These are phyloP conservation scores for Herminia tarsipennalis DNA, from an alignment of 2,888 invertebrate genomes.

Conservation along the genomic window DNA sequence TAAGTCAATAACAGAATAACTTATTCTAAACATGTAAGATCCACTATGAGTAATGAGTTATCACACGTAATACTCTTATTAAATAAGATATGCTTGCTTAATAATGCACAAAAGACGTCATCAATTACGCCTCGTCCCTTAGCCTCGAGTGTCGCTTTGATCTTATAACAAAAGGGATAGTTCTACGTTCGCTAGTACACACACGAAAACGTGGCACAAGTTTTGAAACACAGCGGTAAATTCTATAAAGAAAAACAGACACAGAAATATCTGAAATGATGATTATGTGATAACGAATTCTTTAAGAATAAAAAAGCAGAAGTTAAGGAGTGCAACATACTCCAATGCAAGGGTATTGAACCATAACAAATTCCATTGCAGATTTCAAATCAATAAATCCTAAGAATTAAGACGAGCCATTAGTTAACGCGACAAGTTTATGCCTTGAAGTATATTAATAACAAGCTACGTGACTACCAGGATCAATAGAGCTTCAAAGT, in stretches of 20 bases:
- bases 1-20: slow-evolving; percentile 18
- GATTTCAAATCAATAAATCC: slow-evolving; percentile 6
- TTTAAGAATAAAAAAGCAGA: no score
- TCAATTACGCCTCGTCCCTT: slow-evolving; percentile 58
- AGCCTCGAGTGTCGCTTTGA: slow-evolving; percentile 63
- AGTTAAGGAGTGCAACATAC: no score
- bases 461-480: slow-evolving; percentile 54
- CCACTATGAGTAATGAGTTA: slow-evolving; percentile 38
- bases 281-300: no score
- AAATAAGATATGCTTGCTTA: slow-evolving; percentile 51
- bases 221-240: slow-evolving; percentile 13
- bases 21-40: slow-evolving; percentile 8
- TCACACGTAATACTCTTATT: slow-evolving; percentile 37
- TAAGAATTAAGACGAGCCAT: slow-evolving; percentile 11
- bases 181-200: slow-evolving; percentile 41
- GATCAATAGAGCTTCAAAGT: slow-evolving; percentile 73
- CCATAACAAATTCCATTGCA: no score
- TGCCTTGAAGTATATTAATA: slow-evolving; percentile 54
- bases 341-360: no score
- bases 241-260: background rate
- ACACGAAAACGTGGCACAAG: slow-evolving; percentile 25
- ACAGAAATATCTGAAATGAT: no score
- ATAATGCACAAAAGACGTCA: slow-evolving; percentile 60
- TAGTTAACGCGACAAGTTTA: slow-evolving; percentile 43
- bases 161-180: slow-evolving; percentile 63